Base-by-base conservation (phyloP, 2,113 vertebrate species). In the Phalacrocorax brasilianus region DNA sequence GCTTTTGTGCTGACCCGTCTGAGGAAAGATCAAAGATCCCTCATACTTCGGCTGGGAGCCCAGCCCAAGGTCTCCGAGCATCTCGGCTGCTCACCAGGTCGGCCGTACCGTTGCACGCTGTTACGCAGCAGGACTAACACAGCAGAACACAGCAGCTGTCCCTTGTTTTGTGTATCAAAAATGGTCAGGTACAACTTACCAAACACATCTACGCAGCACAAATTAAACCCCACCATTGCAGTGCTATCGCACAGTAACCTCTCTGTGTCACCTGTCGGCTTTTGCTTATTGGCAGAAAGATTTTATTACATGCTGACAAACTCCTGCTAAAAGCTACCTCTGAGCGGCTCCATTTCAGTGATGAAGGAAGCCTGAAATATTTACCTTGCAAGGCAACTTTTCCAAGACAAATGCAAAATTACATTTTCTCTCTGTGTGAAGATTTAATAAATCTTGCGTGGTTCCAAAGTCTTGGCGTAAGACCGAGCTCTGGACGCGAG, bases 71-170 rank as follows among this genome's bases (percentile, higher is more conserved):
- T 20, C 42, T 22, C 45, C 18, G 9, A 0, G 13, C 2, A 19
- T 16, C 81, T 58, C n/a, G 5, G 77, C 1, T 7, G 19, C 68
- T 93, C 44, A 18, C 55, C 14, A 6, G 23, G 28, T 0, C 6
- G 33, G n/a, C 49, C 17, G 0, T 4, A 3, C 17, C 2, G 1
- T 14, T n/a, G 44, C 26, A 1, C 0, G 4, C 4, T n/a, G 55
- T 59, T 4, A 8, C 5, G 1, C 17, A 30, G 53, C 45, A 65
- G 75, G 38, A 49, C 11, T 9, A 11, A 6, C 8, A 38, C 9
- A 38, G 38, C 38, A 38, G 38, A 11, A 38, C 38, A 38, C 38
- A 38, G 38, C 73, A 20, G 70, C 92, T 47, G 17, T 9, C 5
- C 52, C 44, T 20, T 20, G 23, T 4, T 78, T 49, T 22, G 23